Percentiles rank a stretch among this genome's conserved stretches.
These are phyloP conservation scores for Latrodectus elegans DNA, from an alignment of 2,888 invertebrate genomes.

Conservation along the genomic window DNA sequence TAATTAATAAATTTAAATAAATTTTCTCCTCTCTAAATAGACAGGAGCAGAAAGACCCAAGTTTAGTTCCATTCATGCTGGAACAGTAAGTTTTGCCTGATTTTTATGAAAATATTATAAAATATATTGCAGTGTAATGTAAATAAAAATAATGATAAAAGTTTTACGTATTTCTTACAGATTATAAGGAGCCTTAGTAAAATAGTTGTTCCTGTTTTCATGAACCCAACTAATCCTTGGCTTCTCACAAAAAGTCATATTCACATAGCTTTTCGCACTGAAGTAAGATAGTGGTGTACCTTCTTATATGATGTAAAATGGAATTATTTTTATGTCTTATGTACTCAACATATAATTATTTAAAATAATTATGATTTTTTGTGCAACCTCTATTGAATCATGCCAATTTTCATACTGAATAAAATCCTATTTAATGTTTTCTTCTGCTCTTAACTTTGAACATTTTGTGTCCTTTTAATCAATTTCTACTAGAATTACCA, in stretches of 20 bases:
- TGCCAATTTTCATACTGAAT: too few relatives aligned
- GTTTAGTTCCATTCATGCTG: constrained; percentile 59
- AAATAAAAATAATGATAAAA: background rate
- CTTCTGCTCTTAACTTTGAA: too few relatives aligned
- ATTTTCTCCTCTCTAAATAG: too few relatives aligned
- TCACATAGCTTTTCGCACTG: constrained; percentile 83
- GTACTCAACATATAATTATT: too few relatives aligned
- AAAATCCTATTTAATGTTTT: too few relatives aligned
- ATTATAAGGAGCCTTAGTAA: constrained; percentile 76
- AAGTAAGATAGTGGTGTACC: constrained; percentile 74
- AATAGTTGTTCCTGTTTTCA: constrained; percentile 81
- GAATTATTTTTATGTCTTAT: too few relatives aligned
- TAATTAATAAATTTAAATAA: too few relatives aligned
- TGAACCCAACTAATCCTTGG: constrained; percentile 89
- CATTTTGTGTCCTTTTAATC: too few relatives aligned
- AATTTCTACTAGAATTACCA: too few relatives aligned
- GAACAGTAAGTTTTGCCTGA: constrained; percentile 33
- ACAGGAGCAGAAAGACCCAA: constrained; percentile 17
- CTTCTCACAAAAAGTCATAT: constrained; percentile 90
- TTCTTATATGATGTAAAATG: too few relatives aligned
- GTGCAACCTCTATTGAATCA: too few relatives aligned
- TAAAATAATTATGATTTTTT: too few relatives aligned
- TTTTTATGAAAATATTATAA: background rate
- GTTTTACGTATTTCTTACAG: constrained; percentile 18
- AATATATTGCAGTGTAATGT: background rate